Base-by-base conservation (phyloP, 2,113 vertebrate species). In the Clarias macrocephalus region DNA sequence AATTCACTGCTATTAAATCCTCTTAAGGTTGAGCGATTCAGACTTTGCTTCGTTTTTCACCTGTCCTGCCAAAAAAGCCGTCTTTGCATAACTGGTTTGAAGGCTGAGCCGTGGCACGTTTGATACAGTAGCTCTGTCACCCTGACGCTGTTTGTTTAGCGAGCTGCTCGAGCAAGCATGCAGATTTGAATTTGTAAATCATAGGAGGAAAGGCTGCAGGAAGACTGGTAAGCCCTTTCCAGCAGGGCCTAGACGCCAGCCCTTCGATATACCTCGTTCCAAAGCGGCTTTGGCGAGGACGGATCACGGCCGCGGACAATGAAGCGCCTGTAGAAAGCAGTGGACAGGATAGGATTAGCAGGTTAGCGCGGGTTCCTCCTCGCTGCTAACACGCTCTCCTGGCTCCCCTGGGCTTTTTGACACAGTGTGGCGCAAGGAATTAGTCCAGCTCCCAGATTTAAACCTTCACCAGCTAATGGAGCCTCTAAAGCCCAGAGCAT, bases 271-370 rank as follows among this genome's bases (percentile, higher is more conserved):
- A 90, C 80, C 87, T 80, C 86, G 77, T 59, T 42, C 86, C 60
- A 89, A 91, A 90, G 91, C 88, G 65, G 86, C 86, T 92, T 90
- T 91, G 85, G 87, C 60, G 82, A 84, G 84, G 88, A 79, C 88
- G 88, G 89, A 91, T 90, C 88, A 85, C 56, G 37, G 77, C 23
- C 62, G 37, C 85, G 82, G 84, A 88, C 90, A 91, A 89, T 90
- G 89, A 52, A 80, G 59, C 15, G 70, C 54, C 62, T 83, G 87
- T 70, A 73, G 87, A 88, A 89, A 80, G 84, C 91, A 87, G 85
- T 90, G 85, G 90, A 90, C 92, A 90, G 83, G 88, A 92, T 89
- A 92, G 92, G 93, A 94, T 94, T 94, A 94, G 86, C 86, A 89
- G 85, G 89, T 88, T 88, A 87, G 86, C 48, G 68, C 89, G 89